Conservation (phyloP, 2,888 invertebrate genomes). For the Epistrophe grossulariae region DNA sequence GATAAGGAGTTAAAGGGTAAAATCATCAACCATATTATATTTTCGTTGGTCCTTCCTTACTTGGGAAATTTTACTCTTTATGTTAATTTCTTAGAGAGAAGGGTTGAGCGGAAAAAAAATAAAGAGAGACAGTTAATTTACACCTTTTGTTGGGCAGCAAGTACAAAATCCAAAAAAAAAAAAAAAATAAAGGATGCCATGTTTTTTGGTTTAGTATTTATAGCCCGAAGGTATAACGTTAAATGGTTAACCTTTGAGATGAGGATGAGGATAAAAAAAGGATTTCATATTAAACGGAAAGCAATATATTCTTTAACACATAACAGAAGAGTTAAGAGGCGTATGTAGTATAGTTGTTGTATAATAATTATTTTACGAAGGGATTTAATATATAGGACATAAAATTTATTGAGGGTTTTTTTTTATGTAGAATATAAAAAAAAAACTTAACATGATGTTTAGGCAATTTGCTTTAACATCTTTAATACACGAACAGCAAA, state of each 20-base stretch:
- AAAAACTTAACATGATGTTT: background rate
- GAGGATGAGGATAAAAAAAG: background rate
- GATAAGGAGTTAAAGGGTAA: conserved; percentile 50
- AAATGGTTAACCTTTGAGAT: conserved; percentile 48
- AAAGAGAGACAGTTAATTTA: conserved; percentile 46
- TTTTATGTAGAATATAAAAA: background rate
- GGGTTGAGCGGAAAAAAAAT: background rate
- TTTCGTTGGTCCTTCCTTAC: conserved; percentile 45
- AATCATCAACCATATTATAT: conserved; percentile 41
- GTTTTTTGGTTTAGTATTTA: conserved; percentile 43
- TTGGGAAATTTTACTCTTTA: conserved; percentile 42
- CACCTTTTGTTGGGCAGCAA: conserved; percentile 29
- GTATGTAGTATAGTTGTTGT: background rate
- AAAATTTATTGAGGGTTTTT: conserved; percentile 39
- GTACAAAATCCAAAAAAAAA: background rate
- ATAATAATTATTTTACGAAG: conserved; percentile 38
- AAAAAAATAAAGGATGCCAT: conserved; percentile 8
- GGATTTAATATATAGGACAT: conserved; percentile 26
- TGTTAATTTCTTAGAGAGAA: conserved; percentile 37
- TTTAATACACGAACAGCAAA: background rate
- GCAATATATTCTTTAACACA: conserved; percentile 29
- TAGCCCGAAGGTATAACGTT: conserved; percentile 19
- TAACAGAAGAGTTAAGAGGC: conserved; percentile 11
- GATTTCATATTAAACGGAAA: conserved; percentile 18
- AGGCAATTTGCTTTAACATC: conserved; percentile 5